Evolutionary conservation across 2,797 vertebrate species (phyloP).

Genomic region (Melanotaenia boesemani): DNA sequence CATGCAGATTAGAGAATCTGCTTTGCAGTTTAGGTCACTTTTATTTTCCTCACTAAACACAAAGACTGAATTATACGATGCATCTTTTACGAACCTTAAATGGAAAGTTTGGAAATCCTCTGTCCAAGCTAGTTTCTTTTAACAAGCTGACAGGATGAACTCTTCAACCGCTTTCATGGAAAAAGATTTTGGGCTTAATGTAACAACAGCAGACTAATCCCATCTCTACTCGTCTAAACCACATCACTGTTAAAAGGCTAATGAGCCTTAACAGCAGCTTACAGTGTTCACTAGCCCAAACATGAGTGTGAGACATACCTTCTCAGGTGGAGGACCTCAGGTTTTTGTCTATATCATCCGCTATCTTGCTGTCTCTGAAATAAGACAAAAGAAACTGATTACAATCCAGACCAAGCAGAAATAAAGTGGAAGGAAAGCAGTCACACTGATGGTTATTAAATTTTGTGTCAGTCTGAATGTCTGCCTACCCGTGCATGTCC

Average conservation of each 20-base stretch:
- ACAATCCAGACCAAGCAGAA: not conserved
- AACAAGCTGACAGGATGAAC: not conserved
- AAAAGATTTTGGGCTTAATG: constrained; percentile 42
- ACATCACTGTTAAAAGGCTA: constrained; percentile 42
- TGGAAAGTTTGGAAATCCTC: not conserved
- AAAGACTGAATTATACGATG: not conserved
- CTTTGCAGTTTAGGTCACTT: not conserved
- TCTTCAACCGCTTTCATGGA: not conserved
- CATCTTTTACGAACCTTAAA: not conserved
- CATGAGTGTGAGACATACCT: constrained; percentile 66
- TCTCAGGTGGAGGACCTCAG: constrained; percentile 71
- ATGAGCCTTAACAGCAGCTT: constrained; percentile 37
- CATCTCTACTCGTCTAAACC: constrained; percentile 37
- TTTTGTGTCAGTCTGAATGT: not conserved
- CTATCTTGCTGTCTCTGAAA: constrained; percentile 73
- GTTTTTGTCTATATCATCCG: constrained; percentile 75
- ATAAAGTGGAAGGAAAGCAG: not conserved
- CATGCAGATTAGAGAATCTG: not conserved
- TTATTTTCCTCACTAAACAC: not conserved
- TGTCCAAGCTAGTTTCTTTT: not conserved
- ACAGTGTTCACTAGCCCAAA: constrained; percentile 24
- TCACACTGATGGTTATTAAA: not conserved
- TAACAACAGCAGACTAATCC: constrained; percentile 61
- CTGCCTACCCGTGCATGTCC: not conserved
- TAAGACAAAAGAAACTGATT: constrained; percentile 26